Base-by-base conservation (phyloP, 2,113 vertebrate species). In the Eleginops maclovinus region DNA sequence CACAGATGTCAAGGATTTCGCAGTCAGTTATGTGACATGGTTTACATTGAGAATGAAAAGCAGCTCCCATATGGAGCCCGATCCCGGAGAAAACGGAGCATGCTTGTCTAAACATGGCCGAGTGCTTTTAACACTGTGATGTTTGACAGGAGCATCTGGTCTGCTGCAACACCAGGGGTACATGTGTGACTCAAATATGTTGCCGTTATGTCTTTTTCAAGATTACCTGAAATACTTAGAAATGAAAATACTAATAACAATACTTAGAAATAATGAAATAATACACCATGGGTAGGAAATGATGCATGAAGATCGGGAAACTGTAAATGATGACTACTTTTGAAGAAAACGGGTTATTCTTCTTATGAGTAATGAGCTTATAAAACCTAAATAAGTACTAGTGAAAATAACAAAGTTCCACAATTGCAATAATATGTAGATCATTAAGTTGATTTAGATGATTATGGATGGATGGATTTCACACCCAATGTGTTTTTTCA, bases 41-140 rank as follows among this genome's bases (percentile, higher is more conserved):
- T 81, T 85, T 80, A 73, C 49, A 64, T 46, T 56, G 44, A 65
- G 49, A 54, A 72, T 31, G 79, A 81, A 69, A 76, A 80, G 74
- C 21, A 50, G 47, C 64, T 74, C 41, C 80, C 79, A 77, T 63
- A 73, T 76, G 80, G 51, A 59, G 50, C 44, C 51, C 70, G 67
- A 22, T 86, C 13, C 56, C 19, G 21, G 36, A 54, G 2, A 14
- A 60, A 61, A 44, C 24, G n/a, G 8, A 62, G 36, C 71, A 79
- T 73, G 75, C 61, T 90, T 72, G 82, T 91, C 77, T 76, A 84
- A 86, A 82, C 73, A 87, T 19, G 58, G 16, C 70, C 17, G 53
- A 59, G 36, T 19, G 51, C 50, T 72, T 56, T 43, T 74, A 65
- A 47, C 46, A 26, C 62, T 8, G 54, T 16, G 46, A 13, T 4